A percentile compares a stretch with the other conserved stretches of the same genome.
Evolutionary conservation across 2,797 vertebrate species (phyloP).

Genomic region (Sebastiscus tertius): DNA sequence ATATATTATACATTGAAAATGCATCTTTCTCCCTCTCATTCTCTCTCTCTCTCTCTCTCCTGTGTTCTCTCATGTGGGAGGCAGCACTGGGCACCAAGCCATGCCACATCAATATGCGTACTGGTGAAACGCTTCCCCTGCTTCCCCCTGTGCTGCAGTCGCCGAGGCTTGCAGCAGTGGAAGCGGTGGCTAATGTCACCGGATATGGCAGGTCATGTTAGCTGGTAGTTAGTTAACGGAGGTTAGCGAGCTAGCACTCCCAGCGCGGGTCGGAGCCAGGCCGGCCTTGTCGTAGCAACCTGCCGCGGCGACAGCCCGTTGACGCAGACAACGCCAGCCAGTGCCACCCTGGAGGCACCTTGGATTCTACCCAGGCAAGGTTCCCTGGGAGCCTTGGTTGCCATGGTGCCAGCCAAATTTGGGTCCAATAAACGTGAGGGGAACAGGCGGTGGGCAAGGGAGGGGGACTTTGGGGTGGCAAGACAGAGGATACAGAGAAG

Average conservation of each 20-base stretch:
- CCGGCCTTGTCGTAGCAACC: slow-evolving; percentile 54
- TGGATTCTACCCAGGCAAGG: slow-evolving; percentile 82
- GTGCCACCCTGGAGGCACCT: slow-evolving; percentile 78
- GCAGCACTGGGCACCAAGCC: slow-evolving; percentile 81
- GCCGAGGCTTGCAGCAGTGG: slow-evolving; percentile 52
- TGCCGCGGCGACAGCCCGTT: slow-evolving; percentile 62
- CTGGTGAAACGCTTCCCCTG: slow-evolving; percentile 74
- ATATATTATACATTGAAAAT: slow-evolving; percentile 74
- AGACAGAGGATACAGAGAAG: slow-evolving; percentile 39
- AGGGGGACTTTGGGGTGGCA: slow-evolving; percentile 57
- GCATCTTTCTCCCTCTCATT: slow-evolving; percentile 47
- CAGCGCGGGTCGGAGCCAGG: slow-evolving; percentile 28
- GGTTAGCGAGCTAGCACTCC: slow-evolving; percentile 56
- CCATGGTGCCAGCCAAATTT: slow-evolving; percentile 85
- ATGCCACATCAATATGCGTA: slow-evolving; percentile 82
- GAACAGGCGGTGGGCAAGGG: slow-evolving; percentile 67
- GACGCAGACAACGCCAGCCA: slow-evolving; percentile 70
- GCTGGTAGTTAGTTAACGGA: slow-evolving; percentile 62
- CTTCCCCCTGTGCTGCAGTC: slow-evolving; percentile 48
- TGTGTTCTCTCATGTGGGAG: slow-evolving; percentile 77
- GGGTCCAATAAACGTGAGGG: slow-evolving; percentile 79
- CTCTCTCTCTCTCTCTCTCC: slow-evolving; percentile 52
- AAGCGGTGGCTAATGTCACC: slow-evolving; percentile 62
- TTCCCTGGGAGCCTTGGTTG: slow-evolving; percentile 82
- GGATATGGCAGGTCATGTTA: slow-evolving; percentile 66